A percentile compares a stretch with the other conserved stretches of the same genome.
Evolutionary conservation across 2,888 invertebrate genomes (phyloP).

Genomic region (Drosophila fungiperda): DNA sequence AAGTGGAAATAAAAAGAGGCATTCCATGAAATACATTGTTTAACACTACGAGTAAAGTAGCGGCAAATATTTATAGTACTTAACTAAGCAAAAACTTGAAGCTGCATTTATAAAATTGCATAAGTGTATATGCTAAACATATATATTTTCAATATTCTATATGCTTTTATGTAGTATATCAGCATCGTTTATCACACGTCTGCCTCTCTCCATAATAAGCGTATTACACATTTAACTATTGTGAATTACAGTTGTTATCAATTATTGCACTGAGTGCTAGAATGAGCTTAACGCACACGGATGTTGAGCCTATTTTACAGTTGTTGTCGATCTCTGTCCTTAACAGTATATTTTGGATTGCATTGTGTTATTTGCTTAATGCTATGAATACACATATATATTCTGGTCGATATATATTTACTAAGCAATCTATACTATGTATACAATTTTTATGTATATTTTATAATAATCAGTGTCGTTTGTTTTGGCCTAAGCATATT

Average conservation of each 20-base stretch:
- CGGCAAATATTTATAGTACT: not conserved
- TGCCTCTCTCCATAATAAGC: too few relatives aligned
- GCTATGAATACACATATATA: not conserved
- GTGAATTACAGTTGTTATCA: not conserved
- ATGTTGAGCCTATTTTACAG: not conserved
- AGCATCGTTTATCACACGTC: too few relatives aligned
- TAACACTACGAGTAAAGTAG: not conserved
- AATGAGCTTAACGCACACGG: not conserved
- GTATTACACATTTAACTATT: not conserved
- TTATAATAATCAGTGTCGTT: not conserved
- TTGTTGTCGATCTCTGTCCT: not conserved
- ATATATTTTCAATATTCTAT: not conserved
- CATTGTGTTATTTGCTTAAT: not conserved
- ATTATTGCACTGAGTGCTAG: not conserved
- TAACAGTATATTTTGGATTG: not conserved
- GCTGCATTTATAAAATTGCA: not conserved
- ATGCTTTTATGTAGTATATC: not conserved
- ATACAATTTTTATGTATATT: not conserved
- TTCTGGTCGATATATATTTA: not conserved
- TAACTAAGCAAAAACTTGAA: not conserved
- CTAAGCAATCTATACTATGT: not conserved
- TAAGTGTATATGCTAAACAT: not conserved
- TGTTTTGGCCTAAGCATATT: slow-evolving; percentile 3
- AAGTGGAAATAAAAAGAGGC: slow-evolving; percentile 26
- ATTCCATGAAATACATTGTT: not conserved